Conservation (phyloP, 2,797 vertebrate species). For the Trichosurus vulpecula region DNA sequence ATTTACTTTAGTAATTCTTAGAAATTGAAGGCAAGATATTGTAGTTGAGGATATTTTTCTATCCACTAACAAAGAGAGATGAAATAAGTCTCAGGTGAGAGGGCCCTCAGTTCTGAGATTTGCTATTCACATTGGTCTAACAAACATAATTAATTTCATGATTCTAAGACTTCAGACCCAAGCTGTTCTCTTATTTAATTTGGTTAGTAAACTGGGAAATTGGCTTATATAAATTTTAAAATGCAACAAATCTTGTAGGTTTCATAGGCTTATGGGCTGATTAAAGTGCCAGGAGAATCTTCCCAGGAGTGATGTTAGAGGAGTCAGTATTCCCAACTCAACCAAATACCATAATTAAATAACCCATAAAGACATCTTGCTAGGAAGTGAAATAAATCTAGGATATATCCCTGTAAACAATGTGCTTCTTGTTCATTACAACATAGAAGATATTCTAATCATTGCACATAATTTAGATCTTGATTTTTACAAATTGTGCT, state of each 20-base stretch:
- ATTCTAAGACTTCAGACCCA: not conserved
- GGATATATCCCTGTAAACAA: not conserved
- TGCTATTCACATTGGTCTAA: not conserved
- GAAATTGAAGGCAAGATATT: not conserved
- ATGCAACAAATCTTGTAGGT: conserved; percentile 37
- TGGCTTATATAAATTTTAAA: conserved; percentile 47
- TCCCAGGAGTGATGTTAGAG: conserved; percentile 54
- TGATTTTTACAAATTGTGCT: not conserved
- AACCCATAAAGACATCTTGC: conserved; percentile 29
- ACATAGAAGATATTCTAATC: not conserved
- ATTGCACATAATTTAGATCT: not conserved
- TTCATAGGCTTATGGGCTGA: not conserved
- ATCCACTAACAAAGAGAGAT: not conserved
- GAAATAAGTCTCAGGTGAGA: not conserved
- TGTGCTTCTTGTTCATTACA: not conserved
- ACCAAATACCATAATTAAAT: conserved; percentile 19
- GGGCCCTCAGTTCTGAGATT: not conserved
- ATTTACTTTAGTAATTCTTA: not conserved
- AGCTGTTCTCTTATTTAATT: not conserved
- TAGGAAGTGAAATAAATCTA: conserved; percentile 31
- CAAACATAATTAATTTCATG: not conserved
- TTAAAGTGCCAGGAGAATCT: conserved; percentile 52
- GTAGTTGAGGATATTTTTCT: not conserved
- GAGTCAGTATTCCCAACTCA: conserved; percentile 48
- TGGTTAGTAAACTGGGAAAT: conserved; percentile 26